Evolutionary conservation across 2,797 vertebrate genomes (phyloP).

Genomic region (Salmo trutta): DNA sequence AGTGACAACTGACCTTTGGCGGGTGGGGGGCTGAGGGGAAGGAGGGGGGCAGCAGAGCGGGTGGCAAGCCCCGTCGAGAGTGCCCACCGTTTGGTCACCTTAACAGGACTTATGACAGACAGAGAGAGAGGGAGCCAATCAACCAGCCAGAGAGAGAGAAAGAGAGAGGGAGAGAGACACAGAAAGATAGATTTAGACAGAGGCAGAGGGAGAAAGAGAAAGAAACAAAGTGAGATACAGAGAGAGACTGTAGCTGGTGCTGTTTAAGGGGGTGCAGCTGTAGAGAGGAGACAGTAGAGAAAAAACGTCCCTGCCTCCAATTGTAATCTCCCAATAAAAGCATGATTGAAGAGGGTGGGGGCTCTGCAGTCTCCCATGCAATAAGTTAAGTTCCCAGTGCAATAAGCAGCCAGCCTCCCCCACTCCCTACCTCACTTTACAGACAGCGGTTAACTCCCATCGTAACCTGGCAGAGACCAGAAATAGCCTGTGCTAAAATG

Average conservation of each 20-base stretch:
- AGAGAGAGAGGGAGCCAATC: not conserved
- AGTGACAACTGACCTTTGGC: conserved; percentile 74
- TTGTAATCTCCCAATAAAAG: conserved; percentile 59
- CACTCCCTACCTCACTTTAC: conserved; percentile 21
- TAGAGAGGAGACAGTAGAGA: conserved; percentile 37
- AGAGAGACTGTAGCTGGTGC: conserved; percentile 17
- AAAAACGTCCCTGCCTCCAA: conserved; percentile 28
- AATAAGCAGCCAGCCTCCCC: conserved; percentile 50
- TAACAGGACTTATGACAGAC: conserved; percentile 42
- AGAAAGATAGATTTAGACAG: not conserved
- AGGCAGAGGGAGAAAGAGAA: conserved; percentile 1
- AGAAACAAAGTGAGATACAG: not conserved
- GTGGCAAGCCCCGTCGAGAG: conserved; percentile 45
- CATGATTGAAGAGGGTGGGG: conserved; percentile 54
- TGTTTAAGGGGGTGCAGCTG: conserved; percentile 27
- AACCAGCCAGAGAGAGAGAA: too few species aligned
- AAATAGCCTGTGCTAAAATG: too few species aligned
- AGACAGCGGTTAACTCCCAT: too few species aligned
- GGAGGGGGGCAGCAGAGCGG: conserved; percentile 18
- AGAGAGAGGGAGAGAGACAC: too few species aligned
- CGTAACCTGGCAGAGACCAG: too few species aligned
- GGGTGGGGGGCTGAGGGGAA: conserved; percentile 40
- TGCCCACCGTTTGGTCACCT: conserved; percentile 50
- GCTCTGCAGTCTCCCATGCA: conserved; percentile 45
- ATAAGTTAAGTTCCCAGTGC: conserved; percentile 52